Evolutionary conservation across 2,797 vertebrate species (phyloP), one percentile per base, ranked within the genome.

Genomic region (Sparus aurata): DNA sequence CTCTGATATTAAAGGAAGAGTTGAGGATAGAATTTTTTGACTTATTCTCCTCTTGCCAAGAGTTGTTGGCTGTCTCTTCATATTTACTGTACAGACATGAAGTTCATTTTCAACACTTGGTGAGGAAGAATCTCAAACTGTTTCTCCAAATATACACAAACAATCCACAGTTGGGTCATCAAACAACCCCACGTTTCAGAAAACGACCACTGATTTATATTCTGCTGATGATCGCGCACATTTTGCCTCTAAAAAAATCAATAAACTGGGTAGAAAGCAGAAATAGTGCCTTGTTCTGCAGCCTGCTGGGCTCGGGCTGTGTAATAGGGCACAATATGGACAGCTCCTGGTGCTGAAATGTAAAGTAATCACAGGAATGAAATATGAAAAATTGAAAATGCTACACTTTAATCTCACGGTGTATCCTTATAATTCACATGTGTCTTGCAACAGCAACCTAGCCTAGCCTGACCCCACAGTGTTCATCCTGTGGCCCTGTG

Each of bases 321-420:
- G 54, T 27, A 47, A 47, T 20, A 27, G 11, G 45, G 60, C 27
- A 38, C 25, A 58, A 63, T 50, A 49, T 59, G 10, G 49, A 61
- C 25, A 73, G 64, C 49, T 73, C 53, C 54, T 25, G 10, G 46
- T 58, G 25, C 46, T 69, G 41, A 73, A 55, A 49, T 15, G 1
- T 63, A 27, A 75, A 57, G n/a, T 23, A 53, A 54, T 3, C 6
- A 30, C 60, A 52, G 12, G 10, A 54, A 49, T 13, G 25, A 27
- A 8, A 22, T 22, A 52, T 41, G 9, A 18, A 41, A 22, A 22
- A 55, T 27, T 0, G 34, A 45, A 57, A 61, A 20, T 52, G 12
- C 3, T 45, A 23, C 9, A 54, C 12, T 54, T 64, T 15, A 58
- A 68, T 63, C 8, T 45, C 63, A 58, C 13, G 23, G 25, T 53